These are phyloP conservation scores for Danio aesculapii DNA, from an alignment of 2,797 vertebrate genomes.

Conservation along the genomic window DNA sequence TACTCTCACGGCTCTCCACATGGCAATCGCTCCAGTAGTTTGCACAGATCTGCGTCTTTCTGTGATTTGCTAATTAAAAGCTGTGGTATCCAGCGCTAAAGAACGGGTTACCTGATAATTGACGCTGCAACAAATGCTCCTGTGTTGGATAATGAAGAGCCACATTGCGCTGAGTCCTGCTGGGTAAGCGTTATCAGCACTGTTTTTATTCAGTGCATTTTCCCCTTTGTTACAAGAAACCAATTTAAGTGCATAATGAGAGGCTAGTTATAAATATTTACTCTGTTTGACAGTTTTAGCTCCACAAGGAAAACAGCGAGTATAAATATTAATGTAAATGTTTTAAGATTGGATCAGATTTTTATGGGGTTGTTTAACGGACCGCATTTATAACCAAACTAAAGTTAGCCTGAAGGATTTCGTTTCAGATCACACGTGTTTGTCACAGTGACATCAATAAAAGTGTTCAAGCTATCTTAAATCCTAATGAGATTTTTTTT, in stretches of 20 bases:
- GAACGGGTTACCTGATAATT: constrained; percentile 50
- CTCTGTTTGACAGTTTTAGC: constrained; percentile 42
- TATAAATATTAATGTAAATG: constrained; percentile 59
- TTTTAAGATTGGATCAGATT: constrained; percentile 15
- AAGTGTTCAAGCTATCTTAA: constrained; percentile 2
- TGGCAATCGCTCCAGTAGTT: constrained; percentile 35
- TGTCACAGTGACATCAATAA: not conserved
- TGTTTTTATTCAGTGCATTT: constrained; percentile 38
- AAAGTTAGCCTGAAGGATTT: not conserved
- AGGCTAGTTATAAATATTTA: constrained; percentile 50
- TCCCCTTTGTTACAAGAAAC: not conserved
- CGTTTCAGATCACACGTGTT: not conserved
- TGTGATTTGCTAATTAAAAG: constrained; percentile 60
- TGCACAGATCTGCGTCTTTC: constrained; percentile 35
- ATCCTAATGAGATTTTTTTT: constrained; percentile 23
- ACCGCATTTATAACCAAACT: not conserved
- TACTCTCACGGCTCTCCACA: constrained; percentile 26
- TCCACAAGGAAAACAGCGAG: constrained; percentile 56
- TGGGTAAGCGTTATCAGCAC: constrained; percentile 43
- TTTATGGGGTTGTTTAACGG: not conserved
- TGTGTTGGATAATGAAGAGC: constrained; percentile 55
- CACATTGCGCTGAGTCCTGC: constrained; percentile 49
- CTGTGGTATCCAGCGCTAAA: constrained; percentile 47
- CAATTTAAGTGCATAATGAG: constrained; percentile 13
- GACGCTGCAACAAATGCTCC: constrained; percentile 35